A percentile compares a stretch with the other conserved stretches of the same genome.
phyloP scores from a whole-genome alignment of 64 coral and sea anemone species.

The Cladopsammia gracilis region DNA sequence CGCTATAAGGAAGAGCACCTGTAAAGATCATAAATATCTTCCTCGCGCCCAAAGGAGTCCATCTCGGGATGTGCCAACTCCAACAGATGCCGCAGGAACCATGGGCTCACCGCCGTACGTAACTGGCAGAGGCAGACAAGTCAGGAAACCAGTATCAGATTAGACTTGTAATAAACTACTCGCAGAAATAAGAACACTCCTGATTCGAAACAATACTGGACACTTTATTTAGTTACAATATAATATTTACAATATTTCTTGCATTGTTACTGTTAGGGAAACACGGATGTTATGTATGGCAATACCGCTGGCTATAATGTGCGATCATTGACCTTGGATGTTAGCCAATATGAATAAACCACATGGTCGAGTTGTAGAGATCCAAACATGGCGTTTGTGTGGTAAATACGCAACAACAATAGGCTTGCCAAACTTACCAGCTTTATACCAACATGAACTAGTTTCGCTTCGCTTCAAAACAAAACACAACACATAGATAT shows the following conservation, averaged over 20 bases:
- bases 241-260: not conserved
- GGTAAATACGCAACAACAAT: no score
- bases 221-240: conserved; percentile 8
- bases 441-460: no score
- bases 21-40: not conserved
- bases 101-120: not conserved
- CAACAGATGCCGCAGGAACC: not conserved
- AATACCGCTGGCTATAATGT: not conserved
- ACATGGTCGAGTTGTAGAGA: no score
- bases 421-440: no score
- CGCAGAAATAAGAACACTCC: not conserved
- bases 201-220: not conserved
- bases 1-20: not conserved
- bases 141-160: conserved; percentile 22
- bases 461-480: no score
- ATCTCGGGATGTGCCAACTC: not conserved
- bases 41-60: not conserved
- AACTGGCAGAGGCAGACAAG: conserved; percentile 31
- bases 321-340: no score
- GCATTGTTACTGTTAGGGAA: conserved; percentile 28
- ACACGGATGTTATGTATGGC: conserved; percentile 32
- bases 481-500: no score
- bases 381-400: no score
- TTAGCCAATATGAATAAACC: no score
- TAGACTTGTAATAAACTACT: conserved; percentile 6